Evolutionary conservation across 2,113 vertebrate genomes (phyloP).

Genomic region (Hiodon alosoides): DNA sequence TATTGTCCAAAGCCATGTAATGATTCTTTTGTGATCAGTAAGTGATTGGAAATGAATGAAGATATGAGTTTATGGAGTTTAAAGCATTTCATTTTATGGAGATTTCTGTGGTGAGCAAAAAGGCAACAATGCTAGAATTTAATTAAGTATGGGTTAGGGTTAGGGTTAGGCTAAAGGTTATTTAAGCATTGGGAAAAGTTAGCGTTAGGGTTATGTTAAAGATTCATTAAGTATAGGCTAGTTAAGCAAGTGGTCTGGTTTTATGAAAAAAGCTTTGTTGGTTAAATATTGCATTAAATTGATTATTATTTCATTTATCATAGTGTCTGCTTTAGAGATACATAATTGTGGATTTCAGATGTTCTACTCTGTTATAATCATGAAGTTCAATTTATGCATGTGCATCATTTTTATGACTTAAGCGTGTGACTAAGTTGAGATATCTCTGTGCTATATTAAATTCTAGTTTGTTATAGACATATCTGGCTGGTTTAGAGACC

Average conservation of each 20-base stretch:
- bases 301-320: not conserved
- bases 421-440: not conserved
- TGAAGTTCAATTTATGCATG: not conserved
- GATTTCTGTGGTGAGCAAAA: too few species aligned
- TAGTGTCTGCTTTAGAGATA: not conserved
- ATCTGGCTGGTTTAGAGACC: not conserved
- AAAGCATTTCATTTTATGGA: too few species aligned
- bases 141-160: too few species aligned
- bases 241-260: slow-evolving; percentile 28
- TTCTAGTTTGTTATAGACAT: not conserved
- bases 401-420: too few species aligned
- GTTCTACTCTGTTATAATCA: not conserved
- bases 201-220: not conserved
- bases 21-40: too few species aligned
- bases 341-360: slow-evolving; percentile 8
- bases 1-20: too few species aligned
- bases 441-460: not conserved
- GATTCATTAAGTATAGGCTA: slow-evolving; percentile 22
- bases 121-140: too few species aligned
- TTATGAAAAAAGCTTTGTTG: too few species aligned
- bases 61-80: too few species aligned
- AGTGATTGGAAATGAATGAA: too few species aligned
- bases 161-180: not conserved
- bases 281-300: not conserved
- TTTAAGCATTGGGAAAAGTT: not conserved